A percentile compares a stretch with the other conserved stretches of the same genome.
phyloP scores from a whole-genome alignment of 2,113 vertebrate species.

The Sapajus apella region DNA sequence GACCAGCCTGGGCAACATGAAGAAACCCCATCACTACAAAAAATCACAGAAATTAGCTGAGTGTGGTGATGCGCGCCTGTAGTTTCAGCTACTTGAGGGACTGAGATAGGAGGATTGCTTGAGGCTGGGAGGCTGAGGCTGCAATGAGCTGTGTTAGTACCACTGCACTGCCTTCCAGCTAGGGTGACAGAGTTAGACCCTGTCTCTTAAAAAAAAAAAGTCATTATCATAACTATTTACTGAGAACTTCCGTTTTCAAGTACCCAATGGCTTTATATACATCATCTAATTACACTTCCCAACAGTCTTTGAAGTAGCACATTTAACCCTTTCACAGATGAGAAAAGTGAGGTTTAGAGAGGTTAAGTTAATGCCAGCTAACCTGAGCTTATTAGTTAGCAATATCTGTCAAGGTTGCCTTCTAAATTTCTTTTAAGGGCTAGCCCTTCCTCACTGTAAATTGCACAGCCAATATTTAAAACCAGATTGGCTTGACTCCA shows the following conservation, averaged over 20 bases:
- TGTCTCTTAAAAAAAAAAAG: neutral
- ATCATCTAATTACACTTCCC: neutral
- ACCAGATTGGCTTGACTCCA: constrained; percentile 28
- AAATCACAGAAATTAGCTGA: no score
- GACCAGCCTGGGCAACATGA: neutral
- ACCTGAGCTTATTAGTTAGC: neutral
- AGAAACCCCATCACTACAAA: no score
- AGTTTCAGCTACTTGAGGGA: no score
- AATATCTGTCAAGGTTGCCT: neutral
- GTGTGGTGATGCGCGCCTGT: no score
- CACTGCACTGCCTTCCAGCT: neutral
- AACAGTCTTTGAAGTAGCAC: neutral
- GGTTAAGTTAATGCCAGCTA: neutral
- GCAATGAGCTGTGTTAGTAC: neutral
- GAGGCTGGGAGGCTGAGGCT: neutral
- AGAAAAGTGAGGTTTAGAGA: neutral
- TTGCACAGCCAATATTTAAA: constrained; percentile 32
- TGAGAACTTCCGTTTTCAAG: neutral
- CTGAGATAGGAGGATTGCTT: neutral
- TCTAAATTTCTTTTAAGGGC: neutral
- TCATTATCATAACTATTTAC: neutral
- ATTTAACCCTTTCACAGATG: neutral
- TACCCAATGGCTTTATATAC: neutral
- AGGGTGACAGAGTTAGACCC: neutral
- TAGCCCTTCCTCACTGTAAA: neutral